Conservation (phyloP, 2,113 vertebrate genomes). For the Orcinus orca region DNA sequence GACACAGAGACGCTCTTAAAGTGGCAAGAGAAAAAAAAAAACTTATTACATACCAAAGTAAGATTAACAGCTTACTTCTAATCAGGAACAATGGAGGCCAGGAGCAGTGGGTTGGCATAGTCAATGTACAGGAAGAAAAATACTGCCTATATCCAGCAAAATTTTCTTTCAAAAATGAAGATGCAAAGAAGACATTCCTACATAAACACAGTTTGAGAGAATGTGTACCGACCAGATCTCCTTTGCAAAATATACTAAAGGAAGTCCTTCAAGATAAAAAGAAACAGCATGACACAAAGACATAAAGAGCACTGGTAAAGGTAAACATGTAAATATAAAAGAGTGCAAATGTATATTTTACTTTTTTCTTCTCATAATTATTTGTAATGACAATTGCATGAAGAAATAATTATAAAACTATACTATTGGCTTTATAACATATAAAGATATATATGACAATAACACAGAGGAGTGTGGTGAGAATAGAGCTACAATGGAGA, state of each 20-base stretch:
- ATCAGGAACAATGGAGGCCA: not conserved
- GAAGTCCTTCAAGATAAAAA: not conserved
- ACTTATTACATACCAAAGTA: not conserved
- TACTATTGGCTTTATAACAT: not conserved
- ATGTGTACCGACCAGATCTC: not conserved
- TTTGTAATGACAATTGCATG: not conserved
- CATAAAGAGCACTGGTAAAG: not conserved
- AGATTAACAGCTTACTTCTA: not conserved
- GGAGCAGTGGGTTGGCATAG: not conserved
- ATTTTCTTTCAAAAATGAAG: not conserved
- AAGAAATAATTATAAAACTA: not conserved
- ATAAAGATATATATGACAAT: not conserved
- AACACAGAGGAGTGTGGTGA: not conserved
- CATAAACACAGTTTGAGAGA: not conserved
- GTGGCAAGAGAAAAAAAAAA: not conserved
- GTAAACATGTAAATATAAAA: not conserved
- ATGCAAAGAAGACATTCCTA: not conserved
- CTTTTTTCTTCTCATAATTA: not conserved
- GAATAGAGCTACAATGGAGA: not conserved
- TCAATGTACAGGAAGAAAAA: not conserved
- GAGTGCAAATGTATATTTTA: not conserved
- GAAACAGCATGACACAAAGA: not conserved
- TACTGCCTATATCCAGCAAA: not conserved
- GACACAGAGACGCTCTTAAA: not conserved
- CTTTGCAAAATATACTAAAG: not conserved